A percentile compares a stretch with the other conserved stretches of the same genome.
These are phyloP conservation scores for Druon quercuslanigerum DNA, from an alignment of 1,140 invertebrate species.

Conservation along the genomic window DNA sequence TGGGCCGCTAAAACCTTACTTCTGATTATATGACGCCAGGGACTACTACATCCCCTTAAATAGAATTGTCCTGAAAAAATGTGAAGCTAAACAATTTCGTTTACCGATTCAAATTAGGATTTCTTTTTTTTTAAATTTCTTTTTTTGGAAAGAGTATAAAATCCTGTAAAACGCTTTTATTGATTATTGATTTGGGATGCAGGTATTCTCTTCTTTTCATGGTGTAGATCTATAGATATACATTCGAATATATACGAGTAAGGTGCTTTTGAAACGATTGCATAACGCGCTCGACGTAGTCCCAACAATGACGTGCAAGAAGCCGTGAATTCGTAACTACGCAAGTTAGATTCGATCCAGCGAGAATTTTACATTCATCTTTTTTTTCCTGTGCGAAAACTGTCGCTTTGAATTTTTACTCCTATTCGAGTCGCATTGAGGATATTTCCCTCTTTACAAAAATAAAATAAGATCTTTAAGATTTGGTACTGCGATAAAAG, in stretches of 20 bases:
- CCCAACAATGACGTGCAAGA: slow-evolving; percentile 28
- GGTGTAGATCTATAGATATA: not conserved
- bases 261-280: slow-evolving; percentile 41
- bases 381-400: not conserved
- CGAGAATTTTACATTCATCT: slow-evolving; percentile 2
- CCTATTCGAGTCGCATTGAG: not conserved
- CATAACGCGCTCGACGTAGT: slow-evolving; percentile 37
- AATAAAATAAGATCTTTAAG: not conserved
- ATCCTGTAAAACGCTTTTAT: too few relatives aligned
- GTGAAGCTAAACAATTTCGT: too few relatives aligned
- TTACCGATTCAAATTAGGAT: too few relatives aligned
- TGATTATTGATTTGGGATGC: too few relatives aligned
- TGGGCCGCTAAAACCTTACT: too few relatives aligned
- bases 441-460: not conserved
- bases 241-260: slow-evolving; percentile 20
- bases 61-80: too few relatives aligned
- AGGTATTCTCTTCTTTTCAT: not conserved
- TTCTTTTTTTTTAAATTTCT: too few relatives aligned
- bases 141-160: too few relatives aligned
- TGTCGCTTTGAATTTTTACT: slow-evolving; percentile 13
- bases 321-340: slow-evolving; percentile 31
- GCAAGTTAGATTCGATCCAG: slow-evolving; percentile 14
- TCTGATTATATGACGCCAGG: too few relatives aligned
- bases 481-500: not conserved
- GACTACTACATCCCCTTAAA: too few relatives aligned